Evolutionary conservation across 2,797 vertebrate genomes (phyloP).

Genomic region (Premnoplex brunnescens): DNA sequence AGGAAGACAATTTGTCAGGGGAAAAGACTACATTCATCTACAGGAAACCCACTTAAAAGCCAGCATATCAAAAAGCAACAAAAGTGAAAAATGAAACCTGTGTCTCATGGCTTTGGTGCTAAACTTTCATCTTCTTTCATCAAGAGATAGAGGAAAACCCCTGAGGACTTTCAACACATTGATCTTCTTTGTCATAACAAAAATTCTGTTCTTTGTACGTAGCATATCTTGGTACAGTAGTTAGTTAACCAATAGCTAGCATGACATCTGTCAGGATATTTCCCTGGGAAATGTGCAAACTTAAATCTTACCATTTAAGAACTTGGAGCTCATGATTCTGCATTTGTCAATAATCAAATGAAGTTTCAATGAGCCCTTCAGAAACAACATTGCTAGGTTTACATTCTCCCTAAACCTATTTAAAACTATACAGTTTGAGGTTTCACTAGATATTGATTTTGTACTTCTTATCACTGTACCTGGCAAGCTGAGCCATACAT

Average conservation of each 20-base stretch:
- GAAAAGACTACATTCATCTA: neutral
- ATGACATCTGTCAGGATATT: neutral
- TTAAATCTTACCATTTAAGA: neutral
- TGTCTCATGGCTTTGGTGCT: neutral
- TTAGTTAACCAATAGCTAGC: neutral
- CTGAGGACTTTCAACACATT: neutral
- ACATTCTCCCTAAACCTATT: neutral
- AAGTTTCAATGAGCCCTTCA: neutral
- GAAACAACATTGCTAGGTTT: neutral
- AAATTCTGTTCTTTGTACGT: neutral
- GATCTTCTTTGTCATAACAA: neutral
- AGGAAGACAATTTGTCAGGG: neutral
- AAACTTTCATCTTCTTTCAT: neutral
- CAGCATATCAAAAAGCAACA: neutral
- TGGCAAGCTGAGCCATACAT: neutral
- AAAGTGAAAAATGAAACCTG: neutral
- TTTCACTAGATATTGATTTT: neutral
- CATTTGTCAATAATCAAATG: neutral
- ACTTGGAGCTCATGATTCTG: neutral
- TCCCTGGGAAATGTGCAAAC: neutral
- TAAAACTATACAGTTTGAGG: neutral
- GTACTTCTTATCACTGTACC: neutral
- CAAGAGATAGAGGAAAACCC: neutral
- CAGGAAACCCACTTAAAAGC: neutral
- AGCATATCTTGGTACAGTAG: neutral